Percentiles rank a stretch among this genome's conserved stretches.
These are phyloP conservation scores for Anagrus nilaparvatae DNA, from an alignment of 1,140 invertebrate genomes.

Conservation along the genomic window DNA sequence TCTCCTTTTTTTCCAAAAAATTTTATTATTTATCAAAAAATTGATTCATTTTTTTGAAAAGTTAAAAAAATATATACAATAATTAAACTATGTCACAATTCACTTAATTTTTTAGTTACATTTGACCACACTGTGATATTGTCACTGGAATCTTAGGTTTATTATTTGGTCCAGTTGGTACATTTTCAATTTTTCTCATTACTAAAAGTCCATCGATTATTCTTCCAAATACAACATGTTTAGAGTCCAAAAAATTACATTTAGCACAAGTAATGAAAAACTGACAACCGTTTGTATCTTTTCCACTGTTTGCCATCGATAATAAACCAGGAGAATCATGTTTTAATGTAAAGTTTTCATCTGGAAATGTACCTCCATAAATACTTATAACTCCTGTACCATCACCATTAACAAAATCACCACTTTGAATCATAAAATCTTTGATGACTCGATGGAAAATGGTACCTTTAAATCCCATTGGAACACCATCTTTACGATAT, in stretches of 20 bases:
- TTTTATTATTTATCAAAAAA: no score
- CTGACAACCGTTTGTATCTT: conserved; percentile 95
- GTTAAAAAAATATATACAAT: no score
- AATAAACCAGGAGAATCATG: conserved; percentile 80
- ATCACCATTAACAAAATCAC: conserved; percentile 81
- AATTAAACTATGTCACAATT: no score
- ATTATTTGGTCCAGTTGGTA: conserved; percentile 97
- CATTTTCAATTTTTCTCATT: conserved; percentile 97
- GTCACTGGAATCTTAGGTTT: conserved; percentile 97
- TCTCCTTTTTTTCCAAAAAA: no score
- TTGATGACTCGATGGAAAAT: conserved; percentile 88
- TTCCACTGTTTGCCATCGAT: conserved; percentile 95
- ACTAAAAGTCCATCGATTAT: conserved; percentile 91
- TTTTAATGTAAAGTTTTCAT: conserved; percentile 85
- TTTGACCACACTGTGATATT: conserved; percentile 95
- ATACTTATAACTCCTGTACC: conserved; percentile 87
- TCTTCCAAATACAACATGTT: conserved; percentile 97
- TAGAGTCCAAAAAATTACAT: conserved; percentile 92
- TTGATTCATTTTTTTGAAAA: no score
- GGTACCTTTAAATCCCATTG: conserved; percentile 58
- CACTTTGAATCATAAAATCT: conserved; percentile 85
- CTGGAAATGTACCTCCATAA: conserved; percentile 62
- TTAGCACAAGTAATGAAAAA: conserved; percentile 92
- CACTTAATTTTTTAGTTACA: no score
- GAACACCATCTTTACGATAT: conserved; percentile 55